Conservation (phyloP, 2,797 vertebrate species). For the Gallinago solitaria region DNA sequence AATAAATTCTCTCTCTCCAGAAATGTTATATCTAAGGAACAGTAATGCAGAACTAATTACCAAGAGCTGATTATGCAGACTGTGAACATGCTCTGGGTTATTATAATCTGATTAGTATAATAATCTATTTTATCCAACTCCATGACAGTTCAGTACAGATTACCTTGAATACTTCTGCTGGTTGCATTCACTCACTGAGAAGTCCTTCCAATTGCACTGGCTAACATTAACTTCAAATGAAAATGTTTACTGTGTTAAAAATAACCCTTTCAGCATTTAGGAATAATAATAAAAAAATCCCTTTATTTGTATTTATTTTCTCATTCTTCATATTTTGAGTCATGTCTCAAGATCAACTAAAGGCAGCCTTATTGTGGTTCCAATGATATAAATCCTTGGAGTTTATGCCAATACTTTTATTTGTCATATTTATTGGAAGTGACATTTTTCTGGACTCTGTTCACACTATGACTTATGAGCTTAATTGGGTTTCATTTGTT, state of each 20-base stretch:
- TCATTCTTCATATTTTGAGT: slow-evolving; percentile 57
- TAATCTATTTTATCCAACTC: slow-evolving; percentile 12
- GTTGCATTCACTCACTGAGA: background rate
- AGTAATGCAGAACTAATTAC: background rate
- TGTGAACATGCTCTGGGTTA: background rate
- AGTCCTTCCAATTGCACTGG: background rate
- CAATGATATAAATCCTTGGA: background rate
- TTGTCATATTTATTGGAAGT: slow-evolving; percentile 28
- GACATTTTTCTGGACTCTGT: slow-evolving; percentile 38
- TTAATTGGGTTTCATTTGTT: slow-evolving; percentile 57
- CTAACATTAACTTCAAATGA: background rate
- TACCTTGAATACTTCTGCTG: background rate
- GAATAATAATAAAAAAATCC: background rate
- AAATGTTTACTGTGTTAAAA: slow-evolving; percentile 36
- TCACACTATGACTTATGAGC: background rate
- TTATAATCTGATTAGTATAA: background rate
- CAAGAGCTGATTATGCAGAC: background rate
- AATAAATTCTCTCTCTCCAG: background rate
- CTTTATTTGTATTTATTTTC: slow-evolving; percentile 37
- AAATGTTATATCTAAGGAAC: background rate
- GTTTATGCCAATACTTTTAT: slow-evolving; percentile 34
- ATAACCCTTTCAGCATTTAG: slow-evolving; percentile 29
- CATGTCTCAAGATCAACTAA: slow-evolving; percentile 45
- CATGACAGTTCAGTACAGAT: background rate
- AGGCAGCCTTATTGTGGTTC: slow-evolving; percentile 8